phyloP scores from a whole-genome alignment of 1,140 invertebrate genomes.

The Penaeus japonicus region DNA sequence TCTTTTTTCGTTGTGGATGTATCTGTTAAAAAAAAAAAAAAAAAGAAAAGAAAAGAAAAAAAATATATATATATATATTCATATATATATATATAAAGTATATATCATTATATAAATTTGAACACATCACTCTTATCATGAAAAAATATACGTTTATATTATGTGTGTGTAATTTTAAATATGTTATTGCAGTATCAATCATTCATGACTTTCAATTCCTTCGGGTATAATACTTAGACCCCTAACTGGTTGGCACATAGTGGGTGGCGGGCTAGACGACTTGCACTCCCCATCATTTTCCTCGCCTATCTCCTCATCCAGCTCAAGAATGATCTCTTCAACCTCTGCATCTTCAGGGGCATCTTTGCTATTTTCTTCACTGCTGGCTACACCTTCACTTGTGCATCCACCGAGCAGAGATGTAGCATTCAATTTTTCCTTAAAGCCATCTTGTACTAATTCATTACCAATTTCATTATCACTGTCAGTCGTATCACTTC shows the following conservation, averaged over 20 bases:
- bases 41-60: too few species aligned
- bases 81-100: too few species aligned
- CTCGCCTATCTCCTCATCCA: neutral
- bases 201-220: neutral
- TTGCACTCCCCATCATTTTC: neutral
- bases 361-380: neutral
- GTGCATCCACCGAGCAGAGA: too few species aligned
- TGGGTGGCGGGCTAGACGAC: conserved; percentile 8
- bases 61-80: too few species aligned
- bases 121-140: too few species aligned
- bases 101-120: too few species aligned
- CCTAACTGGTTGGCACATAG: conserved; percentile 22
- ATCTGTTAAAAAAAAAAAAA: too few species aligned
- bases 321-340: neutral
- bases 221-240: conserved; percentile 22
- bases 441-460: neutral
- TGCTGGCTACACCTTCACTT: too few species aligned
- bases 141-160: neutral
- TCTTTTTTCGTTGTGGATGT: too few species aligned
- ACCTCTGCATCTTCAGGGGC: neutral
- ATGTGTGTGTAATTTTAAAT: neutral
- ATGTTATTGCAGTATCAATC: neutral
- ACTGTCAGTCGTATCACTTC: neutral
- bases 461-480: neutral
- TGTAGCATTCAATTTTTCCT: neutral